These are phyloP conservation scores for Amblyopsis rosae DNA, from an alignment of 2,113 vertebrate species.

Conservation along the genomic window DNA sequence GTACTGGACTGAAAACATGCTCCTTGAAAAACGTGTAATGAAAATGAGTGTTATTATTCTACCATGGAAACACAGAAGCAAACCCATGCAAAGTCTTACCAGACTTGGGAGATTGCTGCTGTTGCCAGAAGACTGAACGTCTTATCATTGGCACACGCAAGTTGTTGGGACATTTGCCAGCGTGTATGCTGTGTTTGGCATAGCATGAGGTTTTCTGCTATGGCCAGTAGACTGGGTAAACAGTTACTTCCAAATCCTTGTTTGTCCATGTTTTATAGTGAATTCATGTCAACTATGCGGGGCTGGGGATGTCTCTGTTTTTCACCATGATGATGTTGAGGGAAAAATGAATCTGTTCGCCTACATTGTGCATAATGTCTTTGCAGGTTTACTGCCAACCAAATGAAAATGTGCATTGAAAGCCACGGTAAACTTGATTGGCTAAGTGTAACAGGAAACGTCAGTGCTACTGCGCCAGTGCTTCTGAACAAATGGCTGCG, in stretches of 20 bases:
- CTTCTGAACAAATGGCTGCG: constrained; percentile 40
- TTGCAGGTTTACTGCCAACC: constrained; percentile 29
- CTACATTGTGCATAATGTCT: constrained; percentile 34
- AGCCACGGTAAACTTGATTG: constrained; percentile 30
- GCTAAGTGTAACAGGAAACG: constrained; percentile 37
- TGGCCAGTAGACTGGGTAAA: constrained; percentile 13
- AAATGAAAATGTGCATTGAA: constrained; percentile 36
- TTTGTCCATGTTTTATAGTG: constrained; percentile 14
- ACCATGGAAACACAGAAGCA: constrained; percentile 20
- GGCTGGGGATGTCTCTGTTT: constrained; percentile 15
- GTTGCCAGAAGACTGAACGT: constrained; percentile 51
- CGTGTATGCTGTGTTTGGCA: constrained; percentile 38
- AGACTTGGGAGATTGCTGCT: constrained; percentile 27
- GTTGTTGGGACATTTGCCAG: constrained; percentile 29
- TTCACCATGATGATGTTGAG: constrained; percentile 32
- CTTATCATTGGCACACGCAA: constrained; percentile 26
- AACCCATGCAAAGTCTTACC: constrained; percentile 30
- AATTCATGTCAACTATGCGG: constrained; percentile 17
- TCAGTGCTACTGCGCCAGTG: constrained; percentile 37
- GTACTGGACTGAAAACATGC: no score
- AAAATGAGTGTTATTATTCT: constrained; percentile 7
- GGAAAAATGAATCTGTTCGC: background rate
- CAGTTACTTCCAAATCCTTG: constrained; percentile 23
- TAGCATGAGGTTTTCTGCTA: constrained; percentile 15
- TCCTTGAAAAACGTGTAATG: constrained; percentile 27